These are phyloP conservation scores for Corella eumyota DNA, from an alignment of 23 tunicate genomes.

Conservation along the genomic window DNA sequence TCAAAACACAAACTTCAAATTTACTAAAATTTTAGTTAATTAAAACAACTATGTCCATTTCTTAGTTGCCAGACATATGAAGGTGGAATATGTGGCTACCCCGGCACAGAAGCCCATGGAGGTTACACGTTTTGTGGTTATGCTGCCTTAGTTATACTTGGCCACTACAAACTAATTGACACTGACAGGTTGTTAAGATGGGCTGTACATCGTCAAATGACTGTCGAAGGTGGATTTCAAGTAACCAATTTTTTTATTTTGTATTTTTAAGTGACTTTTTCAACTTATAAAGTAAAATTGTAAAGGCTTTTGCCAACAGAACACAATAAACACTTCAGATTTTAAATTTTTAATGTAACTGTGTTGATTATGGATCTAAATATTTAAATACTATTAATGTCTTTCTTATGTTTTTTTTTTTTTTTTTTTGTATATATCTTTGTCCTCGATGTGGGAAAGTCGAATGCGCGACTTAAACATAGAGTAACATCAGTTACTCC, in stretches of 20 bases:
- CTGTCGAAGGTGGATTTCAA: conserved; percentile 93
- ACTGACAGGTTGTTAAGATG: conserved; percentile 61
- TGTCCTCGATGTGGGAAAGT: too few relatives aligned
- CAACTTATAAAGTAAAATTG: not conserved
- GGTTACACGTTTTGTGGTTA: conserved; percentile 92
- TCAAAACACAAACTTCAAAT: too few relatives aligned
- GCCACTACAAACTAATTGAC: conserved; percentile 50
- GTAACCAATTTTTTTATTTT: conserved; percentile 12
- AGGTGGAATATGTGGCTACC: conserved; percentile 87
- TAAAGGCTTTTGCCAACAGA: not conserved
- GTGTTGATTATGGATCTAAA: too few relatives aligned
- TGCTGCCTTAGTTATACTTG: conserved; percentile 78
- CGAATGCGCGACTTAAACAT: too few relatives aligned
- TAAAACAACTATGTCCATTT: too few relatives aligned
- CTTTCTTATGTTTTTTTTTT: too few relatives aligned
- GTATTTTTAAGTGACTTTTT: not conserved
- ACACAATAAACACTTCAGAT: too few relatives aligned
- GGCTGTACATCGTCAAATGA: conserved; percentile 77
- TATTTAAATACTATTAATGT: too few relatives aligned
- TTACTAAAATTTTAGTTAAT: too few relatives aligned
- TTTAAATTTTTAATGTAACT: too few relatives aligned
- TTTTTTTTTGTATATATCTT: too few relatives aligned
- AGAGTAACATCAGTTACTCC: too few relatives aligned
- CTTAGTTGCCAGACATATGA: conserved; percentile 96
- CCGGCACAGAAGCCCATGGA: conserved; percentile 94